Percentiles rank a stretch among this genome's conserved stretches.
Evolutionary conservation across 2,888 invertebrate species (phyloP).

Genomic region (Ophion ellenae): DNA sequence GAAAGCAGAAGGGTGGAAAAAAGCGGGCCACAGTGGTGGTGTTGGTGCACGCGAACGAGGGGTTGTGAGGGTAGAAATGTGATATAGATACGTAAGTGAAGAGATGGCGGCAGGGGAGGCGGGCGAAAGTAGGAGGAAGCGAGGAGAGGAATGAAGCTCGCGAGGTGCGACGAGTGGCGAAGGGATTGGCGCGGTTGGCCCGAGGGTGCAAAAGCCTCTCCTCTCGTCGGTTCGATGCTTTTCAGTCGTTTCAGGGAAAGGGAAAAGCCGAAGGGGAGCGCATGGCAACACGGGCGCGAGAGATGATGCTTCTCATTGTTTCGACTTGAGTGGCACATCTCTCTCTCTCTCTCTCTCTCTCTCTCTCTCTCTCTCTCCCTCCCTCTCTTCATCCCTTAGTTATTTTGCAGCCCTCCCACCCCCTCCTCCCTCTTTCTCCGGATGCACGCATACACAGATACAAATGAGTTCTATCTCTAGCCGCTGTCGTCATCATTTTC

Average conservation of each 20-base stretch:
- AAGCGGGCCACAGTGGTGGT: conserved; percentile 24
- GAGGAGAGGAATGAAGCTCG: conserved; percentile 38
- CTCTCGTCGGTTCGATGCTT: conserved; percentile 49
- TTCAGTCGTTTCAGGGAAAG: conserved; percentile 45
- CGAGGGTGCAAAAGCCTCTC: conserved; percentile 59
- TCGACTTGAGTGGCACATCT: conserved; percentile 75
- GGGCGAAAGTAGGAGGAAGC: background rate
- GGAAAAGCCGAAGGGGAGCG: conserved; percentile 43
- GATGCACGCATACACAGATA: conserved; percentile 31
- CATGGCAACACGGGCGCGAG: conserved; percentile 64
- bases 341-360: conserved; percentile 40
- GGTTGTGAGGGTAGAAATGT: conserved; percentile 10
- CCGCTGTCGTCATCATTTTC: conserved; percentile 79
- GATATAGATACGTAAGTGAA: conserved; percentile 13
- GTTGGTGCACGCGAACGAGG: conserved; percentile 23
- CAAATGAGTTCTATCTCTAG: conserved; percentile 47
- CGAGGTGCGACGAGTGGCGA: conserved; percentile 58
- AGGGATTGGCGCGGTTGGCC: conserved; percentile 60
- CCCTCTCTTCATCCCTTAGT: conserved; percentile 17
- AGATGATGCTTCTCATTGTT: conserved; percentile 76
- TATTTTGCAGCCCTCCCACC: conserved; percentile 36
- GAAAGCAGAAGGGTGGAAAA: conserved; percentile 22
- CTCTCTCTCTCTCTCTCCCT: conserved; percentile 31
- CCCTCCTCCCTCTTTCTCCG: conserved; percentile 20
- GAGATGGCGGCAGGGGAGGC: background rate